These are phyloP conservation scores for Morus bassanus DNA, from an alignment of 2,797 vertebrate genomes.

Conservation along the genomic window DNA sequence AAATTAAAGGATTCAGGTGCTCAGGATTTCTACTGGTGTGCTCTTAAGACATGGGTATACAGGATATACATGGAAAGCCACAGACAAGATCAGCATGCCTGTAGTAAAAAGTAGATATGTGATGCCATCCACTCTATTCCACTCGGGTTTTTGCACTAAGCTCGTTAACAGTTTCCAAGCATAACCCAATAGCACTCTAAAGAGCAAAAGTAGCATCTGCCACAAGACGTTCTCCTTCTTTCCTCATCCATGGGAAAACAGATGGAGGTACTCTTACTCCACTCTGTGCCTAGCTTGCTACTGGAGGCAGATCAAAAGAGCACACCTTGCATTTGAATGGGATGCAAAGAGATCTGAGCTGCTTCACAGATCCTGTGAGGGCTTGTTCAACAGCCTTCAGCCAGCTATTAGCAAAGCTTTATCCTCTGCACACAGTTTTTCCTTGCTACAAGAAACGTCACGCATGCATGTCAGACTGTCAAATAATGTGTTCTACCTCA, in stretches of 20 bases:
- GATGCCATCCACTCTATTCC: not conserved
- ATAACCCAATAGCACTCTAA: not conserved
- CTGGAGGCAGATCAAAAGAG: slow-evolving; percentile 18
- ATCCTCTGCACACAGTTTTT: not conserved
- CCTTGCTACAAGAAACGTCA: not conserved
- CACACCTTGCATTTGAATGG: slow-evolving; percentile 32
- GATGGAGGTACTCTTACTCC: not conserved
- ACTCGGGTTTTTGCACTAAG: not conserved
- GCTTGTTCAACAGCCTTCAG: slow-evolving; percentile 32
- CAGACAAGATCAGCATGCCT: not conserved
- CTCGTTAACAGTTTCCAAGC: not conserved
- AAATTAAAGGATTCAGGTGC: not conserved
- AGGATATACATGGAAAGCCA: not conserved
- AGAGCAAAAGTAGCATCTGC: not conserved
- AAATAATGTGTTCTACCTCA: not conserved
- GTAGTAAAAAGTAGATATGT: not conserved
- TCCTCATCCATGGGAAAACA: not conserved
- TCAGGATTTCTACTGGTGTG: not conserved
- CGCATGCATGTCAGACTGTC: not conserved
- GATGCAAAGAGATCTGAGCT: slow-evolving; percentile 9
- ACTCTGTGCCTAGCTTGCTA: not conserved
- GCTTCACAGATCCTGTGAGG: slow-evolving; percentile 28
- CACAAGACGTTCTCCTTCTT: not conserved
- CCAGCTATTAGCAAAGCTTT: not conserved
- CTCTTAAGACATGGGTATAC: not conserved